These are phyloP conservation scores for Chlorocebus sabaeus DNA, from an alignment of 2,113 vertebrate genomes.

Conservation along the genomic window DNA sequence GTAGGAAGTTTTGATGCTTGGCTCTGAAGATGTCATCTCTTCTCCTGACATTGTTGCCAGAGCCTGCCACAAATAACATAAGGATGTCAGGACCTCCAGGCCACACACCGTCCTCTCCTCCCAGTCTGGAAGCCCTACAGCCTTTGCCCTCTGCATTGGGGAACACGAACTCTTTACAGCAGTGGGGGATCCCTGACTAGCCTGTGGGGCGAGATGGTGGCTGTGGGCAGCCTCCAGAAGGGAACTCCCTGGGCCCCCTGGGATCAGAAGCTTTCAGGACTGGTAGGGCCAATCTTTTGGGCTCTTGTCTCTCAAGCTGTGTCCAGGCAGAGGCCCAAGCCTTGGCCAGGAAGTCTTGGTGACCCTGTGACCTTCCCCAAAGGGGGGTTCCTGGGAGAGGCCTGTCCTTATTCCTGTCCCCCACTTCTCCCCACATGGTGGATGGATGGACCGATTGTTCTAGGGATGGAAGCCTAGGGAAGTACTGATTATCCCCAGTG, in stretches of 20 bases:
- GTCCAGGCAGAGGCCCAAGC: slow-evolving; percentile 67
- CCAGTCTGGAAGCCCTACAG: neutral
- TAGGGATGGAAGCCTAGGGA: slow-evolving; percentile 20
- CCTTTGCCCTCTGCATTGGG: neutral
- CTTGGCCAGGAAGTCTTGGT: slow-evolving; percentile 69
- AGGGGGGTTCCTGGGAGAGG: slow-evolving; percentile 61
- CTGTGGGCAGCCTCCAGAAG: slow-evolving; percentile 48
- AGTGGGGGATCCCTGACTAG: neutral
- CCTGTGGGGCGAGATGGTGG: slow-evolving; percentile 55
- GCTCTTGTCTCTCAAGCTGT: slow-evolving; percentile 70
- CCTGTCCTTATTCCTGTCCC: slow-evolving; percentile 31
- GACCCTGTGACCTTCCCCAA: slow-evolving; percentile 54
- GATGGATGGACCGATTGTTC: slow-evolving; percentile 40
- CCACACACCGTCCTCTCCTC: neutral
- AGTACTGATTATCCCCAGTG: slow-evolving; percentile 22
- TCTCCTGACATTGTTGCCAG: slow-evolving; percentile 1
- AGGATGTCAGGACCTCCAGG: neutral
- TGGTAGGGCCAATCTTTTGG: slow-evolving; percentile 48
- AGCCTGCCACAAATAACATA: slow-evolving; percentile 7
- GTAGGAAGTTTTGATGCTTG: slow-evolving; percentile 57
- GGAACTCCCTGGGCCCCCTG: neutral
- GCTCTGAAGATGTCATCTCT: neutral
- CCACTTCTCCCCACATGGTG: neutral
- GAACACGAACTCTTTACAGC: slow-evolving; percentile 53
- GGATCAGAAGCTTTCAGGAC: slow-evolving; percentile 51